Evolutionary conservation across 2,113 vertebrate species (phyloP), one percentile per base, ranked within the genome.

Genomic region (Platanista minor): DNA sequence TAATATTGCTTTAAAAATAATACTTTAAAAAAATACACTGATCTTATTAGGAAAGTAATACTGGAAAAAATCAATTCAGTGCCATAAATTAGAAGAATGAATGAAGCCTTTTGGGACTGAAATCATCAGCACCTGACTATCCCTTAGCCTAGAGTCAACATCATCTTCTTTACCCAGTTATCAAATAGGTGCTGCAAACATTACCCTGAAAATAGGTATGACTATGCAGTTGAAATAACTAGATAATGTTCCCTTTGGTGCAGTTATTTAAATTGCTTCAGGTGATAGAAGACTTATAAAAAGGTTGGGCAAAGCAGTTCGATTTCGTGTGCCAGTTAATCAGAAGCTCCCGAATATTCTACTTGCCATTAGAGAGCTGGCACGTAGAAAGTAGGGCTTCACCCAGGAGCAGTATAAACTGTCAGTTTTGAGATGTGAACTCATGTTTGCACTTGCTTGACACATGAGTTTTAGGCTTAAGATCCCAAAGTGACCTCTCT

Each of bases 31-130:
- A 81, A 84, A 59, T 59, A 61, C n/a, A 49, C 15, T 72, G 17
- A 87, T 94, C 27, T 96, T 96, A 96, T 97, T 87, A 97, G 21
- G 20, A 91, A 96, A 87, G 52, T 87, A 90, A 90, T 82, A 78
- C 23, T 43, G 21, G 36, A 91, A 89, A 96, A 92, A 87, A 94
- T 95, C 29, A 97, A 95, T 95, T 91, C 31, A n/a, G 5, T 31
- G n/a, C 3, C 41, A 78, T 62, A 94, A 93, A 82, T 91, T 84
- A 77, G 64, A 89, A 91, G 93, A 84, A 89, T 59, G 67, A 90
- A 87, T 41, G 46, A 91, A 91, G 27, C 6, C 78, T 39, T 84
- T 49, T 92, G 57, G 82, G 74, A 85, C n/a, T 90, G 39, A 93
- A 84, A 87, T 72, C 23, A 96, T 96, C 62, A 81, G 59, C 31